These are phyloP conservation scores for Bettongia penicillata DNA, from an alignment of 2,113 vertebrate genomes.

Conservation along the genomic window DNA sequence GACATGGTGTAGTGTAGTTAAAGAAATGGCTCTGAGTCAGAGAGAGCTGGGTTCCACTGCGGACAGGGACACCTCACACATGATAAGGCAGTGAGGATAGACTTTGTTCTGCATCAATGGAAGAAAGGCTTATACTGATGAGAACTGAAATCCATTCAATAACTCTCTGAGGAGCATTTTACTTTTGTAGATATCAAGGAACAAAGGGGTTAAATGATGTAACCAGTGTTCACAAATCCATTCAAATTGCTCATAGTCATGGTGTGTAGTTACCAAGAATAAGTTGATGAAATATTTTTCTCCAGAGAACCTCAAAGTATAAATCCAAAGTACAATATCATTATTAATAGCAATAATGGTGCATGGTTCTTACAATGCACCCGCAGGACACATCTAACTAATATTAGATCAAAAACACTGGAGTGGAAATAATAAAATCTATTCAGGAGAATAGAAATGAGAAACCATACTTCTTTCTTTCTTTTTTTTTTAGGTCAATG, in stretches of 20 bases:
- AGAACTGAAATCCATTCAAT: not conserved
- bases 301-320: not conserved
- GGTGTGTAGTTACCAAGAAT: not conserved
- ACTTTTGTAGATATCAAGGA: not conserved
- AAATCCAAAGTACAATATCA: not conserved
- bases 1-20: not conserved
- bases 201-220: not conserved
- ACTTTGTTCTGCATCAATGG: not conserved
- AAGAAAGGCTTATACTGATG: not conserved
- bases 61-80: not conserved
- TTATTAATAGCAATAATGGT: not conserved
- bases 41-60: not conserved
- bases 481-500: not conserved
- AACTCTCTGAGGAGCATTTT: not conserved
- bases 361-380: not conserved
- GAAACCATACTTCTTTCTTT: not conserved
- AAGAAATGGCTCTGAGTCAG: not conserved
- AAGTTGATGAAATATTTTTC: not conserved
- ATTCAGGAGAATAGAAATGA: not conserved
- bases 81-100: not conserved
- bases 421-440: not conserved
- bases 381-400: not conserved
- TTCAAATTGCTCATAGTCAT: not conserved
- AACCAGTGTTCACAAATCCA: not conserved
- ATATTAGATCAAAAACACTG: not conserved